Evolutionary conservation across 2,113 vertebrate species (phyloP), one percentile per base, ranked within the genome.

Genomic region (Hymenochirus boettgeri): DNA sequence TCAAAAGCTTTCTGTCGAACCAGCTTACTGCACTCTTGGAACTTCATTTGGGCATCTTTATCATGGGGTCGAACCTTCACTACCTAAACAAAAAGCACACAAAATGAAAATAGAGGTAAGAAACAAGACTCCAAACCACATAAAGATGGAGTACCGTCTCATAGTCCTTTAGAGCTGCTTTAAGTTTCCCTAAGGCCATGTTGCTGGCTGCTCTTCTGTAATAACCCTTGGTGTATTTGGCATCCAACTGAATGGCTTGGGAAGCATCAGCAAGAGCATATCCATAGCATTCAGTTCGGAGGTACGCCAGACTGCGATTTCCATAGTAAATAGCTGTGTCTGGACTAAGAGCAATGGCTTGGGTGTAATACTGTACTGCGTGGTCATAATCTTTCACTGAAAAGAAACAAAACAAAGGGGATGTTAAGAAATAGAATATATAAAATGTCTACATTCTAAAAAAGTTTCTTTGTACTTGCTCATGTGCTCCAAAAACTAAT

Each of bases 181-280:
- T 94, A 77, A 96, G 95, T 79, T 96, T 96, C 69, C 94, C 93
- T 79, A 96, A 83, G 0, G 94, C 93, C 94, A 97, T 97, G 84
- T 96, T 96, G 77, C 93, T 95, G 71, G 94, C 91, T 1, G 94
- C 94, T 0, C 94, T 84, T 15, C 94, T 86, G 72, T 96, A 97
- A 76, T 97, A 97, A 3, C 94, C 94, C 72, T 97, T 97, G 70
- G 96, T 88, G 77, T 97, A 97, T 75, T 92, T 93, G 73, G 88
- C 90, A 83, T 97, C 94, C 1, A 94, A 77, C 76, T 96, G 90
- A 15, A 97, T 75, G 65, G 93, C 90, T 8, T 84, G 88, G 0
- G 93, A 95, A 47, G 93, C 94, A 0, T 97, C 94, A 0, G 90
- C 91, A 84, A 97, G 76, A 1, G 94, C 94, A 0, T 97, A 97